phyloP scores from a whole-genome alignment of 2,797 vertebrate species.

The Bovichtus diacanthus region DNA sequence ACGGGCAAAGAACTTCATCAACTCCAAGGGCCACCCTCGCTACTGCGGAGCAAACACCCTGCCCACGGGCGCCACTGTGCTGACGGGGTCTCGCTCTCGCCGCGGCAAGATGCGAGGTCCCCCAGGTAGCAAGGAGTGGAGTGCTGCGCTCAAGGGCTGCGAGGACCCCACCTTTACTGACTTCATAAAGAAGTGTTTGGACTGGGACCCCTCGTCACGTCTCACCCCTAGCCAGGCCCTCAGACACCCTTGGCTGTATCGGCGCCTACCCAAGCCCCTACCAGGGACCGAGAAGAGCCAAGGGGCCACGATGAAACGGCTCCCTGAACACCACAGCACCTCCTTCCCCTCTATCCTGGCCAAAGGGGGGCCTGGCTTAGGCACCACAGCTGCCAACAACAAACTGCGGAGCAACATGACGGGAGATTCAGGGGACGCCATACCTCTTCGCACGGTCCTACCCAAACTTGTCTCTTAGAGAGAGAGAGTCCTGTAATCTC shows the following conservation, averaged over 20 bases:
- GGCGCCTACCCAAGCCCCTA: slow-evolving; percentile 88
- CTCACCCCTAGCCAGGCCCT: slow-evolving; percentile 94
- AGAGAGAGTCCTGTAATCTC: slow-evolving; percentile 48
- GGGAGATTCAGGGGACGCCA: slow-evolving; percentile 87
- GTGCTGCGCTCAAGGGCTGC: slow-evolving; percentile 92
- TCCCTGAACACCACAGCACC: slow-evolving; percentile 87
- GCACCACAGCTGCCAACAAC: slow-evolving; percentile 87
- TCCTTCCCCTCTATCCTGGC: slow-evolving; percentile 93
- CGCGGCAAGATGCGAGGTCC: slow-evolving; percentile 94
- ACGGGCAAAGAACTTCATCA: slow-evolving; percentile 97
- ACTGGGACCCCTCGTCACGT: slow-evolving; percentile 93
- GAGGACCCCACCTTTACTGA: slow-evolving; percentile 94
- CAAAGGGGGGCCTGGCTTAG: slow-evolving; percentile 85
- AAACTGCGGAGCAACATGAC: slow-evolving; percentile 95
- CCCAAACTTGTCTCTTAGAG: slow-evolving; percentile 96
- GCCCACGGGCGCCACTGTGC: slow-evolving; percentile 89
- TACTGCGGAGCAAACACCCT: slow-evolving; percentile 93
- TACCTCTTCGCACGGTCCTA: slow-evolving; percentile 94
- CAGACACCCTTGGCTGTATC: slow-evolving; percentile 95
- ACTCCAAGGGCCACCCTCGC: slow-evolving; percentile 96
- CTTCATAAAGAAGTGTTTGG: slow-evolving; percentile 96
- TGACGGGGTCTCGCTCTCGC: slow-evolving; percentile 91
- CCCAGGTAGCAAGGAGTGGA: slow-evolving; percentile 95
- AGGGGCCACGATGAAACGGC: slow-evolving; percentile 81
- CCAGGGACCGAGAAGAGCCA: slow-evolving; percentile 86